phyloP scores from a whole-genome alignment of 1,140 invertebrate species.

The Ceratina calcarata region DNA sequence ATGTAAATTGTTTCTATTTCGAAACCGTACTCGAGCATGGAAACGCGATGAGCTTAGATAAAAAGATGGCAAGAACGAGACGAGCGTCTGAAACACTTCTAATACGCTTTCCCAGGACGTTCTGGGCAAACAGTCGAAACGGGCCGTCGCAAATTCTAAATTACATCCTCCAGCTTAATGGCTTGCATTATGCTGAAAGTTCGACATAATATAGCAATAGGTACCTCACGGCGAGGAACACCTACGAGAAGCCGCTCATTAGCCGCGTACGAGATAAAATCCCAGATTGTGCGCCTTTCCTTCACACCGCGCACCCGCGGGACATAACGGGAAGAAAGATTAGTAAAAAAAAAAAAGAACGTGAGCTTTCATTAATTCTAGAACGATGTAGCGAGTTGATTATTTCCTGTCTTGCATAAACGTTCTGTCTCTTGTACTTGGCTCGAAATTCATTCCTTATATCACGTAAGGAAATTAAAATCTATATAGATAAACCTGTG shows the following conservation, averaged over 20 bases:
- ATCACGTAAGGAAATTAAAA: not conserved
- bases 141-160: slow-evolving; percentile 38
- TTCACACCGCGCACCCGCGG: not conserved
- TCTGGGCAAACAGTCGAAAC: slow-evolving; percentile 38
- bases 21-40: not conserved
- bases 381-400: not conserved
- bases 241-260: slow-evolving; percentile 43
- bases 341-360: slow-evolving; percentile 3
- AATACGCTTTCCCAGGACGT: slow-evolving; percentile 40
- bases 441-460: not conserved
- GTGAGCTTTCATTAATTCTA: not conserved
- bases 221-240: slow-evolving; percentile 32
- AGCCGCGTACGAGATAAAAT: slow-evolving; percentile 42
- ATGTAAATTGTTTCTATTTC: not conserved
- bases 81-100: slow-evolving; percentile 24
- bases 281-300: slow-evolving; percentile 26
- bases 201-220: slow-evolving; percentile 42
- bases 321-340: slow-evolving; percentile 14
- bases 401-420: not conserved
- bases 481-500: too few species aligned
- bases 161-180: slow-evolving; percentile 33
- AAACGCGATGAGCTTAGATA: not conserved
- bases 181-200: slow-evolving; percentile 15
- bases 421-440: too few species aligned
- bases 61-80: not conserved